Evolutionary conservation across 2,797 vertebrate species (phyloP).

Genomic region (Lepilemur ruficaudatus): DNA sequence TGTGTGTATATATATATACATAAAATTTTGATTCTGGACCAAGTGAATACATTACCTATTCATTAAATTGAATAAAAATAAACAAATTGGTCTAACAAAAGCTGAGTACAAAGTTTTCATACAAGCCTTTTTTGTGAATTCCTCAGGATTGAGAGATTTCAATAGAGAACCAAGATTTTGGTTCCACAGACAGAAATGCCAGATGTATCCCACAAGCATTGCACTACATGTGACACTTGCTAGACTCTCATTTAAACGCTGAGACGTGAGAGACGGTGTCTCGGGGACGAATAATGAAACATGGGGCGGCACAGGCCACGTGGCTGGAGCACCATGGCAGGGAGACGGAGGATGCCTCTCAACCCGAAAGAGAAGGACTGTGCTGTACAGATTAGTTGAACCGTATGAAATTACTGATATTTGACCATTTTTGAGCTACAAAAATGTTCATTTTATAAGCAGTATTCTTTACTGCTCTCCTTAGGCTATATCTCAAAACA

Average conservation of each 20-base stretch:
- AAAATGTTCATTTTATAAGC: neutral
- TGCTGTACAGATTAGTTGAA: neutral
- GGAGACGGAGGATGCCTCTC: neutral
- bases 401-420: neutral
- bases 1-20: neutral
- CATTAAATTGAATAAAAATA: neutral
- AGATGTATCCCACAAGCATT: conserved; percentile 47
- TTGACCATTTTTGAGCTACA: neutral
- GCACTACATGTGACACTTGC: conserved; percentile 46
- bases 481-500: neutral
- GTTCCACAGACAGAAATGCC: conserved; percentile 60
- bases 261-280: conserved; percentile 67
- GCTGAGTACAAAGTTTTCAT: neutral
- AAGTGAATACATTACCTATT: neutral
- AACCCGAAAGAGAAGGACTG: neutral
- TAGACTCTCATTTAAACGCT: conserved; percentile 58
- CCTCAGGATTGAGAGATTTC: neutral
- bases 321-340: neutral
- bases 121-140: neutral
- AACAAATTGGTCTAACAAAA: neutral
- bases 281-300: conserved; percentile 34
- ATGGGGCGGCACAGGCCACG: neutral
- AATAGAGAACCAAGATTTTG: neutral
- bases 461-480: neutral
- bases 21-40: neutral